These are phyloP conservation scores for Pandemis corylana DNA, from an alignment of 2,888 invertebrate genomes.

Conservation along the genomic window DNA sequence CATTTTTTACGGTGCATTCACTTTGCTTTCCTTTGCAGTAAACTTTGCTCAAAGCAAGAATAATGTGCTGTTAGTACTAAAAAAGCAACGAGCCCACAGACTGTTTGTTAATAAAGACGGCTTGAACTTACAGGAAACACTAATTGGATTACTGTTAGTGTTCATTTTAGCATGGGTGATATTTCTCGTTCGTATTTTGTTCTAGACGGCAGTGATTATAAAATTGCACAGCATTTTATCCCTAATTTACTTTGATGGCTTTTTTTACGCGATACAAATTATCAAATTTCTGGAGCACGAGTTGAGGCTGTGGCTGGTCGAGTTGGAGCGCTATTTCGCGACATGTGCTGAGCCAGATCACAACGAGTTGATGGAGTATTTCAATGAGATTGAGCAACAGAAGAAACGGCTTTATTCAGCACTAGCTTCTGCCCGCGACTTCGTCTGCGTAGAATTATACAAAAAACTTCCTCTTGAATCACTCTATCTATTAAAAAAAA, in stretches of 20 bases:
- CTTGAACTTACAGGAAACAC: neutral
- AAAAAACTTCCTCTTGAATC: too few relatives aligned
- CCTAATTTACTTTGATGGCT: too few relatives aligned
- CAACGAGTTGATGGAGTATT: neutral
- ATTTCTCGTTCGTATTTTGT: too few relatives aligned
- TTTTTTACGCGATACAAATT: neutral
- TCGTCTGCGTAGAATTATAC: too few relatives aligned
- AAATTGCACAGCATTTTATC: too few relatives aligned
- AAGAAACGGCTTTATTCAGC: neutral
- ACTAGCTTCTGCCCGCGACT: too few relatives aligned
- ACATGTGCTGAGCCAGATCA: constrained; percentile 13
- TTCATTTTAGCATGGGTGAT: too few relatives aligned
- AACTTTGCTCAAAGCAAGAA: neutral
- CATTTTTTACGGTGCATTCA: too few relatives aligned
- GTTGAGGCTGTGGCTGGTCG: neutral
- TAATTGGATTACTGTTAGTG: constrained; percentile 1
- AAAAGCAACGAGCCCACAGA: constrained; percentile 4
- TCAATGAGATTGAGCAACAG: neutral
- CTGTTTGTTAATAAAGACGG: neutral
- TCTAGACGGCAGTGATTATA: too few relatives aligned
- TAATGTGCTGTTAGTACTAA: constrained; percentile 5
- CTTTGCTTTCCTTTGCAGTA: neutral
- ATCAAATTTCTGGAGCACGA: constrained; percentile 2
- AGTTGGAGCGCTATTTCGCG: neutral
- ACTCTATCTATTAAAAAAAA: too few relatives aligned